A percentile compares a stretch with the other conserved stretches of the same genome.
These are phyloP conservation scores for Silurus glanis DNA, from an alignment of 2,113 vertebrate species.

Conservation along the genomic window DNA sequence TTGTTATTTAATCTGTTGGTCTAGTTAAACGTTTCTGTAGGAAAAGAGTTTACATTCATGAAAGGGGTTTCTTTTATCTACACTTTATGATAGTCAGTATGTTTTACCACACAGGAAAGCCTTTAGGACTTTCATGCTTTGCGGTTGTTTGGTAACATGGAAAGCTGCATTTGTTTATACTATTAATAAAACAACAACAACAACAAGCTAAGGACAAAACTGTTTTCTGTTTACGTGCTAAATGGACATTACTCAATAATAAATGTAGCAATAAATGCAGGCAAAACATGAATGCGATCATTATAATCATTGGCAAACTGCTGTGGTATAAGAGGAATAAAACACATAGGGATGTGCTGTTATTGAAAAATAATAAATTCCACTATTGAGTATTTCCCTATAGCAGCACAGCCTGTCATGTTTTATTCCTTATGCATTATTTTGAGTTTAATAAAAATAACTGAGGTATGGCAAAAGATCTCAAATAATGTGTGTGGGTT, in stretches of 20 bases:
- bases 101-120: background rate
- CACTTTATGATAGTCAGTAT: background rate
- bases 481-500: background rate
- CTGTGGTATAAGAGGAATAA: conserved; percentile 27
- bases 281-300: background rate
- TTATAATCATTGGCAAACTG: background rate
- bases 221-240: background rate
- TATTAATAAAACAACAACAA: background rate
- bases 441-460: background rate
- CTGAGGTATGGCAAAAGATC: background rate
- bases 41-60: background rate
- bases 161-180: background rate
- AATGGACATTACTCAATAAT: background rate
- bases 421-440: background rate
- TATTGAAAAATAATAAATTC: conserved; percentile 2
- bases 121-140: background rate
- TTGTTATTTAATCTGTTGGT: background rate
- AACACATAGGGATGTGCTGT: background rate
- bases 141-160: background rate
- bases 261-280: no score
- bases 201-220: background rate
- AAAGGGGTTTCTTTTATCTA: background rate
- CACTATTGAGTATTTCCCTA: background rate
- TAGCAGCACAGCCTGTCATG: conserved; percentile 9
- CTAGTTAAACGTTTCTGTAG: background rate